Conservation (phyloP, 2,888 invertebrate genomes). For the Chrysolina oricalcia region DNA sequence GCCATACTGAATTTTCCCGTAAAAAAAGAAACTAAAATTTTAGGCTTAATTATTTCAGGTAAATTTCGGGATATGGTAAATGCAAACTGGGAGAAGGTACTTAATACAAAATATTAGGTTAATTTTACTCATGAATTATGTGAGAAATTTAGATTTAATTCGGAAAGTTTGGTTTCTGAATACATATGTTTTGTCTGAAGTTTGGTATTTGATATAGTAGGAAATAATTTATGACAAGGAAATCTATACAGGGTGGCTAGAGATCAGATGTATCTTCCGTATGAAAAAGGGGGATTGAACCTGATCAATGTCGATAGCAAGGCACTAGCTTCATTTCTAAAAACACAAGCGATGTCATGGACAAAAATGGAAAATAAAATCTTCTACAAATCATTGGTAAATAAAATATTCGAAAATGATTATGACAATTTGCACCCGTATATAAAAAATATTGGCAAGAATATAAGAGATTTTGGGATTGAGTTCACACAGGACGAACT, state of each 20-base stretch:
- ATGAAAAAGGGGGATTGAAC: not conserved
- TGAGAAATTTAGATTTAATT: not conserved
- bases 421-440: too few relatives aligned
- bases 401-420: too few relatives aligned
- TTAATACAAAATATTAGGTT: conserved; percentile 9
- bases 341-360: conserved; percentile 1
- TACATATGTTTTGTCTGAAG: conserved; percentile 9
- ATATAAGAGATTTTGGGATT: too few relatives aligned
- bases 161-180: conserved; percentile 10
- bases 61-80: conserved; percentile 2
- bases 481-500: too few relatives aligned
- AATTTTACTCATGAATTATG: not conserved
- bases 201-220: not conserved
- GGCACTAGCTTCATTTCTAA: not conserved
- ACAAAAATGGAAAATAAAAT: too few relatives aligned
- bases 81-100: not conserved
- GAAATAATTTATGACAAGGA: conserved; percentile 6
- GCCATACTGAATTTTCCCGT: not conserved
- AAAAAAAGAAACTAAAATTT: conserved; percentile 8
- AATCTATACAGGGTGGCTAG: conserved; percentile 15
- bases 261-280: conserved; percentile 1
- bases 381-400: too few relatives aligned
- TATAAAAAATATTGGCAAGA: too few relatives aligned
- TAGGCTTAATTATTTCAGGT: not conserved
- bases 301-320: not conserved